Evolutionary conservation across 2,797 vertebrate genomes (phyloP).

Genomic region (Amblyopsis hoosieri): DNA sequence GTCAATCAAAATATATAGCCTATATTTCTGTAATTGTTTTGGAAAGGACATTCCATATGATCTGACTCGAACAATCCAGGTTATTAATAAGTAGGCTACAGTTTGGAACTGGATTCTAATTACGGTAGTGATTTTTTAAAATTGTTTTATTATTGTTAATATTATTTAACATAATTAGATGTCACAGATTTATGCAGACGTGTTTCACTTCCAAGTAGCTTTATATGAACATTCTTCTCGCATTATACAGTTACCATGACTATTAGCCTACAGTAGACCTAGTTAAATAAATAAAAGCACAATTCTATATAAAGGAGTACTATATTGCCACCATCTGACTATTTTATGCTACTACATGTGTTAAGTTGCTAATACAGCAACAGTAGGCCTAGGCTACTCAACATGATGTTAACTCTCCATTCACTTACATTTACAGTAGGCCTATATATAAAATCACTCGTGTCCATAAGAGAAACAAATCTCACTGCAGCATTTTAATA

Average conservation of each 20-base stretch:
- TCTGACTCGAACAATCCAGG: not conserved
- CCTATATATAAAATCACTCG: slow-evolving; percentile 16
- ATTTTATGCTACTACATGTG: slow-evolving; percentile 56
- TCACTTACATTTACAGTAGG: slow-evolving; percentile 6
- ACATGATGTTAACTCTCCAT: slow-evolving; percentile 1
- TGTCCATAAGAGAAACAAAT: not conserved
- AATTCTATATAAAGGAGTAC: slow-evolving; percentile 58
- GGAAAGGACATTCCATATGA: slow-evolving; percentile 11
- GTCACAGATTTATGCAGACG: slow-evolving; percentile 4
- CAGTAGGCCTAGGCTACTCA: slow-evolving; percentile 9
- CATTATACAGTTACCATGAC: slow-evolving; percentile 17
- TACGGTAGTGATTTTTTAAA: too few species aligned
- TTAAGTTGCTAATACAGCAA: slow-evolving; percentile 1
- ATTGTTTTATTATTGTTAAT: too few species aligned
- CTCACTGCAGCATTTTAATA: slow-evolving; percentile 3
- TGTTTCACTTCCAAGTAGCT: slow-evolving; percentile 34
- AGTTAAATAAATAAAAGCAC: slow-evolving; percentile 16
- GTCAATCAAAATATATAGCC: slow-evolving; percentile 30
- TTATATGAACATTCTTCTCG: slow-evolving; percentile 15
- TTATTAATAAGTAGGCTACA: not conserved
- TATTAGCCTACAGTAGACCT: slow-evolving; percentile 8
- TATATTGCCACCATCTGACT: slow-evolving; percentile 72
- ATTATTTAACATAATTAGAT: too few species aligned
- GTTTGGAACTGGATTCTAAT: not conserved
- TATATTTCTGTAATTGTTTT: slow-evolving; percentile 16